A percentile compares a stretch with the other conserved stretches of the same genome.
Conservation (phyloP, 2,797 vertebrate species). For the Momotus momota region DNA sequence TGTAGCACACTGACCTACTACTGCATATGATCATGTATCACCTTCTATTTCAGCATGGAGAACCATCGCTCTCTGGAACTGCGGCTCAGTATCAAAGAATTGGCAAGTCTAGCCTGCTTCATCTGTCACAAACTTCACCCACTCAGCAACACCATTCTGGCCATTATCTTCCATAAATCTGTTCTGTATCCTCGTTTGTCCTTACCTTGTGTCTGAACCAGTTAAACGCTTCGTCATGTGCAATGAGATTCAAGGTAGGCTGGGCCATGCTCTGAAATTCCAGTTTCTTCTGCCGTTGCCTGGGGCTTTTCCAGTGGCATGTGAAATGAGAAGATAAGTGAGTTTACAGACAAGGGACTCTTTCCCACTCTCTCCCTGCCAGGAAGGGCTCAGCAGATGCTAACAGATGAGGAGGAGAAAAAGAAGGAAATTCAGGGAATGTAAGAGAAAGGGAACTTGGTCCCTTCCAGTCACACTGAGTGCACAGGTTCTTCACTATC, state of each 20-base stretch:
- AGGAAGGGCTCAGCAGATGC: background rate
- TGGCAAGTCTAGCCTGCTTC: background rate
- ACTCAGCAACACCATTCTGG: background rate
- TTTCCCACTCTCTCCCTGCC: background rate
- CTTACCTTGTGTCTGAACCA: background rate
- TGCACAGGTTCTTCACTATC: background rate
- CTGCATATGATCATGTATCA: background rate
- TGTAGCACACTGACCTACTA: slow-evolving; percentile 14
- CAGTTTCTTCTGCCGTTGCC: background rate
- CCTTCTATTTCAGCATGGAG: background rate
- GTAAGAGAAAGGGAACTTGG: background rate
- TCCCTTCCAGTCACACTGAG: background rate
- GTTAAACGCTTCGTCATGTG: background rate
- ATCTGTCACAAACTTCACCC: slow-evolving; percentile 20
- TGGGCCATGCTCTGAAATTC: background rate
- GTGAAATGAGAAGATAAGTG: background rate
- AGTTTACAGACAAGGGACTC: background rate
- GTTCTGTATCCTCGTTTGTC: background rate
- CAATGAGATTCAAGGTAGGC: background rate
- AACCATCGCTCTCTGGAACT: background rate
- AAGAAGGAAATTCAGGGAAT: background rate
- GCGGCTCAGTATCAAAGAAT: background rate
- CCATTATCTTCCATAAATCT: background rate
- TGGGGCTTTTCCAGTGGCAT: background rate
- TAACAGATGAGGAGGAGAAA: background rate